Percentiles rank a stretch among this genome's conserved stretches.
Evolutionary conservation across 2,113 vertebrate species (phyloP).

Genomic region (Crocuta crocuta): DNA sequence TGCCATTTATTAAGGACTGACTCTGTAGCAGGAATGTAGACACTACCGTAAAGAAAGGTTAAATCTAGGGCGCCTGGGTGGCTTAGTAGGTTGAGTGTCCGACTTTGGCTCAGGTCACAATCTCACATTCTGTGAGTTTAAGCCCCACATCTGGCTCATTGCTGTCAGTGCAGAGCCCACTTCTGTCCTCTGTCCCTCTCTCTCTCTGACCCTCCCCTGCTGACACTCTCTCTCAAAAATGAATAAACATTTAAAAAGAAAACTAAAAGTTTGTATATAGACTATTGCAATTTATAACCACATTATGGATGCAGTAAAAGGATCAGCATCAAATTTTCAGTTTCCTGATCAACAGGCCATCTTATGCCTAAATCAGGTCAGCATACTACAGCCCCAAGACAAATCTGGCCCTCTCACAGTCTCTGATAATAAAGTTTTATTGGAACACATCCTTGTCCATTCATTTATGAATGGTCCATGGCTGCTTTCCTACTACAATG

Average conservation of each 20-base stretch:
- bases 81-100: too few species aligned
- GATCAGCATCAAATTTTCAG: slow-evolving; percentile 22
- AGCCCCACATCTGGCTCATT: too few species aligned
- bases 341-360: slow-evolving; percentile 22
- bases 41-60: neutral
- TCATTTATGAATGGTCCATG: neutral
- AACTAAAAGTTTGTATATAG: neutral
- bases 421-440: slow-evolving; percentile 2
- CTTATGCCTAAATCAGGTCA: neutral
- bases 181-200: too few species aligned
- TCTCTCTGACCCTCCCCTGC: too few species aligned
- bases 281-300: slow-evolving; percentile 17
- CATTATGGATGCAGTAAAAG: neutral
- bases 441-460: slow-evolving; percentile 15
- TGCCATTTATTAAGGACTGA: slow-evolving; percentile 48
- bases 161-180: too few species aligned
- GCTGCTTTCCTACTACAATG: neutral
- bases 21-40: neutral
- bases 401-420: neutral
- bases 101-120: too few species aligned
- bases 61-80: neutral
- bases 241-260: neutral
- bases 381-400: slow-evolving; percentile 11
- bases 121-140: too few species aligned
- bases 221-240: too few species aligned